Evolutionary conservation across 2,797 vertebrate species (phyloP), one percentile per base, ranked within the genome.

Genomic region (Enteromius viviparus): DNA sequence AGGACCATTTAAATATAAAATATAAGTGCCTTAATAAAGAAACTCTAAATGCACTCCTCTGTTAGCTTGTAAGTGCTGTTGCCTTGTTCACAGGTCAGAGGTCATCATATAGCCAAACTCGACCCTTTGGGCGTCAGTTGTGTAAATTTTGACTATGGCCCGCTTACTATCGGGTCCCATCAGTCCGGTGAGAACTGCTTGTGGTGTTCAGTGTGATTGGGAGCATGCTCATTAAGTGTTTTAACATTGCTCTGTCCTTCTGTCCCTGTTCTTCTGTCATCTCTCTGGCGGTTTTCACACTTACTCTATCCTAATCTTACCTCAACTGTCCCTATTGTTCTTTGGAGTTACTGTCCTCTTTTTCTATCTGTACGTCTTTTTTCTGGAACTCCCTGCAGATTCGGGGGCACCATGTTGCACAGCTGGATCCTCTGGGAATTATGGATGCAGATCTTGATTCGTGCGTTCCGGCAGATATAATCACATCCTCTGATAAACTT

Each of bases 371-470:
- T 6, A 5, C 17, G 40, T 75, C 8, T 78, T 79, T 42, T 21
- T 71, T 37, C 34, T 80, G 37, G 60, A 77, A 66, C 49, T 26
- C 74, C 11, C 64, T 87, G 71, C 78, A 89, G 96, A 96, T 97
- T 89, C 94, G 94, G 88, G 94, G 96, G 92, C 96, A 96, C 88
- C 95, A 96, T 88, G 93, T 96, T 93, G 94, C 96, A 91, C 95
- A 96, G 87, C 94, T 99, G 94, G 97, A 99, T 92, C 97, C 97
- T 34, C 95, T 98, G 92, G 96, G 95, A 90, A 99, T 99, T 94
- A 96, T 95, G 95, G 95, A 96, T 92, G 95, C 95, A 78, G 95
- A 97, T 94, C 92, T 96, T 92, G 94, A 96, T 90, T 96, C 94
- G 87, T 95, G 94, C 90, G 92, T 96, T 87, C 95, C 95, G 89